Evolutionary conservation across 2,797 vertebrate genomes (phyloP).

Genomic region (Iguana delicatissima): DNA sequence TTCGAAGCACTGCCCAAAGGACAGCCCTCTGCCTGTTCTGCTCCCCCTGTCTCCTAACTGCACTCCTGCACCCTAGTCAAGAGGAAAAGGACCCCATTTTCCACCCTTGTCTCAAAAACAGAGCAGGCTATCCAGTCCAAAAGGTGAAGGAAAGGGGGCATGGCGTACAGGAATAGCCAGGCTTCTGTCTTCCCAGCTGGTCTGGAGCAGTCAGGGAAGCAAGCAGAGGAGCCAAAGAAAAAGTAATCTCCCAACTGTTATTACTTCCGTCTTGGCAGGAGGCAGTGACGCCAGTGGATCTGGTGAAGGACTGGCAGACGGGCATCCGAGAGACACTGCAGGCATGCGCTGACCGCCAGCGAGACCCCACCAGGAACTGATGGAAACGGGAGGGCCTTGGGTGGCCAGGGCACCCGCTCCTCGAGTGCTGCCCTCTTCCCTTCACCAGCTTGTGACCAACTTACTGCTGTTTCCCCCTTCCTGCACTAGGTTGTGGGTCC

Average conservation of each 20-base stretch:
- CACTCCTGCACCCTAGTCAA: neutral
- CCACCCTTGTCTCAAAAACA: neutral
- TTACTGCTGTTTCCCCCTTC: too few relatives aligned
- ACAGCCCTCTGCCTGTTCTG: neutral
- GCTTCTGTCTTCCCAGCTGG: neutral
- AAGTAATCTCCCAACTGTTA: rapidly evolving
- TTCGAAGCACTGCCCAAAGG: too few relatives aligned
- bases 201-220: neutral
- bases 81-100: neutral
- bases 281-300: slow-evolving; percentile 60
- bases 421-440: neutral
- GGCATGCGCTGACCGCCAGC: slow-evolving; percentile 38
- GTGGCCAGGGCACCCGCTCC: too few relatives aligned
- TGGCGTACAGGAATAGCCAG: neutral
- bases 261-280: slow-evolving; percentile 50
- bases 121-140: neutral
- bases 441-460: neutral
- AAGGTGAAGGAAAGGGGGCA: too few relatives aligned
- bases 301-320: slow-evolving; percentile 70
- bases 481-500: neutral
- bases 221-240: neutral
- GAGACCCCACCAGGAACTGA: slow-evolving; percentile 39
- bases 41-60: too few relatives aligned
- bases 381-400: too few relatives aligned
- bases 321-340: slow-evolving; percentile 71